Base-by-base conservation (phyloP, 1,140 invertebrate species). In the Scaptomyza montana region DNA sequence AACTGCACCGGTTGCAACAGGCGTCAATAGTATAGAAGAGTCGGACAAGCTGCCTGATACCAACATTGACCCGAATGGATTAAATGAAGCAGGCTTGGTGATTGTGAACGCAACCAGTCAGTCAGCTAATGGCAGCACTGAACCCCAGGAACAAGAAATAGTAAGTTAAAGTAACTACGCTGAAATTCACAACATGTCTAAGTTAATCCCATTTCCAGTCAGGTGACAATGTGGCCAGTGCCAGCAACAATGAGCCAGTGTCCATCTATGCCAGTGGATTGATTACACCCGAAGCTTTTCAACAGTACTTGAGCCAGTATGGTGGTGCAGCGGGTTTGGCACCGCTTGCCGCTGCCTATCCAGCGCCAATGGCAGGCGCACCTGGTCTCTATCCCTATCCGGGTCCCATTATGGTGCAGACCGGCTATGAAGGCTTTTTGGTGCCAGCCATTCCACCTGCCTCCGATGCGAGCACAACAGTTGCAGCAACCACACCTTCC, bases 341-440 rank as follows among this genome's bases (percentile, higher is more conserved):
- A 16, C 82, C 81, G 0, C 85, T 78, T 53, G 74, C 71, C 0
- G 74, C 78, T 6, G 56, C 74, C 0, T 85, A 85, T 55, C 78
- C 80, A 0, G 50, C 79, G 9, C 82, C 87, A 1, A 74, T 84
- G 2, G 56, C 71, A 2, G 74, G 55, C 12, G 51, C 76, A 8
- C 56, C 81, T 13, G 82, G 82, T n/a, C 66, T 86, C 13, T 87
- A 87, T 74, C 84, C 84, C 4, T 89, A 71, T 19, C 84, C 84
- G 0, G 84, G 84, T 0, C 56, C 90, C 63, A 65, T 91, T 69
- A 78, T 84, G 6, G 77, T 93, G 28, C 91, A 92, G 60, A 84
- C 90, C 2, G 92, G 92, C 13, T 93, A 93, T 65, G 91, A 93
- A 60, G 92, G 90, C 13, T 92, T 87, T 39, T 59, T 92, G 25